A percentile compares a stretch with the other conserved stretches of the same genome.
These are phyloP conservation scores for Peucedramus taeniatus DNA, from an alignment of 2,113 vertebrate genomes.

Conservation along the genomic window DNA sequence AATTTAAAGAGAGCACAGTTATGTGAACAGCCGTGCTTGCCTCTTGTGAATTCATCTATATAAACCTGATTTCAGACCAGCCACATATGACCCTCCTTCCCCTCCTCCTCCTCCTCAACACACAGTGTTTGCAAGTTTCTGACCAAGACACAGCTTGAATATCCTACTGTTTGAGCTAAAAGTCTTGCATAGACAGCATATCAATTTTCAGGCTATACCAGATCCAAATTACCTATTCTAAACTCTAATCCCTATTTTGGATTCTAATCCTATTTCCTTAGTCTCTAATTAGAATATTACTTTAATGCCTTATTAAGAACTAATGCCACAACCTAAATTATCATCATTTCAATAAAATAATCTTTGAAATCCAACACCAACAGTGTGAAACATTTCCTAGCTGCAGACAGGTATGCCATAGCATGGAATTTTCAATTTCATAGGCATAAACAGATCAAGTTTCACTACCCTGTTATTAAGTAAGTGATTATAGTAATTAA, in stretches of 20 bases:
- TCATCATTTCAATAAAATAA: background rate
- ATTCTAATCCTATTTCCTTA: background rate
- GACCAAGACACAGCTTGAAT: background rate
- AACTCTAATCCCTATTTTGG: background rate
- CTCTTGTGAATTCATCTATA: background rate
- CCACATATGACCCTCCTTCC: background rate
- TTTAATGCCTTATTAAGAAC: background rate
- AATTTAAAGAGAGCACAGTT: background rate
- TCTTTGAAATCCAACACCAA: background rate
- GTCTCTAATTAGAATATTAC: constrained; percentile 13
- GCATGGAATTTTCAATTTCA: background rate
- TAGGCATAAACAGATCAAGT: background rate
- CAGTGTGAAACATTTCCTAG: background rate
- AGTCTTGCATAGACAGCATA: background rate
- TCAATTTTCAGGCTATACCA: background rate
- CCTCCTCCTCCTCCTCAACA: background rate
- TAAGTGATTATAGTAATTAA: background rate
- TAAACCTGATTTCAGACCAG: background rate
- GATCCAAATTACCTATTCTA: background rate
- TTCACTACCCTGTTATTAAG: constrained; percentile 1
- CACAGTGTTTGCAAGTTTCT: background rate
- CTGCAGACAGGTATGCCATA: background rate
- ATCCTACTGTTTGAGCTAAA: background rate
- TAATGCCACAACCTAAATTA: background rate
- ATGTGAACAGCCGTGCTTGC: background rate